Percentiles rank a stretch among this genome's conserved stretches.
These are phyloP conservation scores for Pantherophis alleghaniensis DNA, from an alignment of 2,797 vertebrate genomes.

Conservation along the genomic window DNA sequence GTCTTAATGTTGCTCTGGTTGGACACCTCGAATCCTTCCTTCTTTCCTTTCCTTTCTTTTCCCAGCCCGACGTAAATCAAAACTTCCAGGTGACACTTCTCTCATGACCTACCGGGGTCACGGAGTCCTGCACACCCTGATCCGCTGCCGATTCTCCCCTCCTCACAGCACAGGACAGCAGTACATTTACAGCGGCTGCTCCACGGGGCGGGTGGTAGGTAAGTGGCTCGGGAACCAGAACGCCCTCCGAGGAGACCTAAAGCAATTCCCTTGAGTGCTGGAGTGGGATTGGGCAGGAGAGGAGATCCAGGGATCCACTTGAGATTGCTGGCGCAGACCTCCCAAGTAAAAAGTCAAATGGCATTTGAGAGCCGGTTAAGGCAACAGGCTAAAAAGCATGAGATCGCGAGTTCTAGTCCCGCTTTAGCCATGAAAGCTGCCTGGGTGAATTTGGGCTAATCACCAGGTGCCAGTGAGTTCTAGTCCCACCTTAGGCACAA, in stretches of 20 bases:
- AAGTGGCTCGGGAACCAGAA: constrained; percentile 53
- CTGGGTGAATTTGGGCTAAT: background rate
- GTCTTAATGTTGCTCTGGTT: background rate
- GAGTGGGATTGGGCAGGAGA: background rate
- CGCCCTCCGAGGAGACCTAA: accelerated
- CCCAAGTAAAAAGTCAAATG: background rate
- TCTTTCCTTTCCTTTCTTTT: background rate
- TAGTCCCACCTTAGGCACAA: background rate
- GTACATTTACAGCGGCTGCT: constrained; percentile 91
- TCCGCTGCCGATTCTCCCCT: constrained; percentile 89
- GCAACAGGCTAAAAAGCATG: background rate
- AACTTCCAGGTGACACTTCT: constrained; percentile 87
- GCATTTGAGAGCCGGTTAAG: background rate
- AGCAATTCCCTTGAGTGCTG: background rate
- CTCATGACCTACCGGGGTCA: constrained; percentile 93
- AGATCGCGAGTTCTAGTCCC: background rate
- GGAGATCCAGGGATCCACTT: no score
- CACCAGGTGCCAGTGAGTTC: background rate
- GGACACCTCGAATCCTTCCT: background rate
- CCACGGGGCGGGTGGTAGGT: constrained; percentile 87
- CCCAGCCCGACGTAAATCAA: constrained; percentile 84
- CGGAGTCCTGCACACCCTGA: constrained; percentile 89
- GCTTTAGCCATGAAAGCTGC: no score
- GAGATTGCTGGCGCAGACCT: no score
- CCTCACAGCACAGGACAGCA: constrained; percentile 86